Evolutionary conservation across 2,888 invertebrate genomes (phyloP), one percentile per base, ranked within the genome.

Genomic region (Baccha elongata): DNA sequence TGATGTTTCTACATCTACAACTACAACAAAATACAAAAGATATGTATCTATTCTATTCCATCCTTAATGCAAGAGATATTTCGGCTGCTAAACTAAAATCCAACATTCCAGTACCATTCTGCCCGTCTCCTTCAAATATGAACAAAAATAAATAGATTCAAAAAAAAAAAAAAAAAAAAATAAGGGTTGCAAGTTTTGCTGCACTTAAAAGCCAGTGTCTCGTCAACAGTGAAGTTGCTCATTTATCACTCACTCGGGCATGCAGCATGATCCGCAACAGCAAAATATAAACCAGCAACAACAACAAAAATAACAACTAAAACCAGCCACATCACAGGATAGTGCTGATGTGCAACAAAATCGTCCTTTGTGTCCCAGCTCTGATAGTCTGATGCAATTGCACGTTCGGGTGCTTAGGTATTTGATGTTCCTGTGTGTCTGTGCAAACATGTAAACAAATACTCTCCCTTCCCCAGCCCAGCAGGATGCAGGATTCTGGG

Each of bases 181-280:
- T 21, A 58, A 67, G 29, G 17, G 10, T 29, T 11, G 11, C 11
- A 50, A 58, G 35, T 58, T 69, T 74, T 60, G 64, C 50, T 69
- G 65, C 69, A 81, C 80, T 81, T 75, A 65, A 81, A 75, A 71
- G 64, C 75, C 75, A 68, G 69, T 71, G 58, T 52, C 65, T 81
- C 80, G 58, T 81, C 80, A 81, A 42, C 75, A 75, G 75, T 65
- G 64, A 65, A 80, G 80, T 69, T 80, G 74, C 75, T 81, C 80
- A 75, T 81, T 81, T 81, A 81, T 75, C 80, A 81, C 80, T 75
- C 80, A 65, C 13, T 48, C 73, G 29, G 60, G 19, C 64, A 55
- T 53, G 55, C 26, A 46, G 68, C 52, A 44, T 48, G 26, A 69
- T 60, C 35, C 42, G 29, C 32, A 32, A 13, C 37, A 37, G 23